Evolutionary conservation across 2,113 vertebrate species (phyloP), one percentile per base, ranked within the genome.

Genomic region (Neotragus moschatus): DNA sequence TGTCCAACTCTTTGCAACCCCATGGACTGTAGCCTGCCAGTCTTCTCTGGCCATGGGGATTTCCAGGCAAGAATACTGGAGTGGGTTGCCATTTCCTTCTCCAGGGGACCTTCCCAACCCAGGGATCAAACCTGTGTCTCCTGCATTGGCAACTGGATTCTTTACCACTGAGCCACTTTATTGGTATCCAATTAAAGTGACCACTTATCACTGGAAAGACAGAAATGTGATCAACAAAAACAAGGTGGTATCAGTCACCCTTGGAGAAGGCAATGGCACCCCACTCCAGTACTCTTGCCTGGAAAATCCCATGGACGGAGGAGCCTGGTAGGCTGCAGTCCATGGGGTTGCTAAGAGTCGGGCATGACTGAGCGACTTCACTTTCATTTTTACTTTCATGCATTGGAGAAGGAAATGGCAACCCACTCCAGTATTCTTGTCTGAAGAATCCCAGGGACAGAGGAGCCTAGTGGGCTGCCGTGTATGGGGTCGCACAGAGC

Each of bases 311-410:
- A 60, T 60, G 58, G 58, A 60, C 0, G 26, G 58, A 60, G 58
- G 26, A 60, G 58, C 26, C 58, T 0, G 5, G 58, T 6, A 13
- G 58, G 12, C 58, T 60, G 58, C 26, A 60, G 58, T 28, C 58
- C 58, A 28, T 28, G 26, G 58, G 5, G 26, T 28, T 5, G 0
- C 11, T 5, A 26, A 13, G 58, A 13, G 12, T 60, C 26, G 0
- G 26, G 0, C 5, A 60, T 0, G 26, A 60, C 26, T 60, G 58
- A 60, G 58, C 1, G 26, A 60, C 58, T 28, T 60, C 58, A 14
- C 58, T 14, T 28, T 60, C 58, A 28, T 26, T 60, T 56, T 56
- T 1, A 23, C 55, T 56, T 60, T 28, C 26, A 28, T 60, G 58
- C 58, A 60, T 6, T 60, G 58, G 58, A 60, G 58, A 60, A 28